phyloP scores from a whole-genome alignment of 1,140 invertebrate species.

The Forficula auricularia region DNA sequence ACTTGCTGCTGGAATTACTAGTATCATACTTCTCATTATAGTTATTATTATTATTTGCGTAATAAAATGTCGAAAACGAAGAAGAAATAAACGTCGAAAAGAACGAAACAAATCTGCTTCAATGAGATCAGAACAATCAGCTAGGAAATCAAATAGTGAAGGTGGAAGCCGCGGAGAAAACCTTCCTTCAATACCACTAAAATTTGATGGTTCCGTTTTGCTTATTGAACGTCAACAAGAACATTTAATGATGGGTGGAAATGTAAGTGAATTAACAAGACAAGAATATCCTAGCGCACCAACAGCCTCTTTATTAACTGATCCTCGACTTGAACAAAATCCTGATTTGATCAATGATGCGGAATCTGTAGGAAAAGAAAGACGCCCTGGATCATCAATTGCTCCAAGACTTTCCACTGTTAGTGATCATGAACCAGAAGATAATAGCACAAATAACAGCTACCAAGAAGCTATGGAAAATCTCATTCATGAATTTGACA shows the following conservation, averaged over 20 bases:
- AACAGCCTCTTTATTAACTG: too few species aligned
- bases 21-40: slow-evolving; percentile 34
- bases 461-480: slow-evolving; percentile 17
- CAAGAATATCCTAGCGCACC: slow-evolving; percentile 5
- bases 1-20: slow-evolving; percentile 37
- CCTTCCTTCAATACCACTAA: slow-evolving; percentile 2
- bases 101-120: slow-evolving; percentile 20
- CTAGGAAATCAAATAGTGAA: slow-evolving; percentile 7
- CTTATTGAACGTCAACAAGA: slow-evolving; percentile 24
- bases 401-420: slow-evolving; percentile 15
- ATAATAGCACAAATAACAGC: slow-evolving; percentile 12
- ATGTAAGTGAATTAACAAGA: slow-evolving; percentile 20
- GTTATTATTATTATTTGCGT: slow-evolving; percentile 39
- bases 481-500: slow-evolving; percentile 11
- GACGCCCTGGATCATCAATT: slow-evolving; percentile 24
- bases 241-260: slow-evolving; percentile 16
- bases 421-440: slow-evolving; percentile 1
- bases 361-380: slow-evolving; percentile 42
- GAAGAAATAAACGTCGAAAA: slow-evolving; percentile 16
- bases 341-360: slow-evolving; percentile 59
- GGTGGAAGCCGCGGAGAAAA: neutral
- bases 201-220: slow-evolving; percentile 17
- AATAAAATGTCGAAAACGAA: slow-evolving; percentile 31
- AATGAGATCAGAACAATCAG: too few species aligned
- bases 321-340: slow-evolving; percentile 37